phyloP scores from a whole-genome alignment of 2,113 vertebrate genomes.

The Apteryx mantelli region DNA sequence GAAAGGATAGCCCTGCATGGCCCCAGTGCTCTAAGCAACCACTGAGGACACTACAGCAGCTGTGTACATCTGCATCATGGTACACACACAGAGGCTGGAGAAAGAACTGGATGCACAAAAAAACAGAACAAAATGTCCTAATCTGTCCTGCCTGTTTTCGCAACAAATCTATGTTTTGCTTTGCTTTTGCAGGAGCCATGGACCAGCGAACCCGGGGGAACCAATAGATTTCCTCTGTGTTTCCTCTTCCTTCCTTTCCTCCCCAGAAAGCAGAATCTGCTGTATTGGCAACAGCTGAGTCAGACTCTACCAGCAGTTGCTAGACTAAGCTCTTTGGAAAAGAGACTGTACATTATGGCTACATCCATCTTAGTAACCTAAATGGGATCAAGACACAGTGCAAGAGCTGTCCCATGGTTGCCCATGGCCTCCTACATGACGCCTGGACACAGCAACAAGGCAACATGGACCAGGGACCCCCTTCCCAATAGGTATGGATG shows the following conservation, averaged over 20 bases:
- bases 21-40: not conserved
- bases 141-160: not conserved
- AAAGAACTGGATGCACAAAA: not conserved
- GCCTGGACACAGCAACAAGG: not conserved
- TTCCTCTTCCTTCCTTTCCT: not conserved
- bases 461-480: not conserved
- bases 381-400: not conserved
- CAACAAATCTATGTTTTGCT: not conserved
- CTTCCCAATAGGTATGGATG: not conserved
- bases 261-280: not conserved
- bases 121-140: not conserved
- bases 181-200: not conserved
- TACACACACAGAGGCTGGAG: not conserved
- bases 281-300: not conserved
- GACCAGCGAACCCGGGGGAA: not conserved
- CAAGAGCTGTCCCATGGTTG: not conserved
- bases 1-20: not conserved
- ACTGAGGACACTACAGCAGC: not conserved
- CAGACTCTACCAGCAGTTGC: accelerated
- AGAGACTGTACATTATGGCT: not conserved
- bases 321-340: not conserved
- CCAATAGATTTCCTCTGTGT: not conserved
- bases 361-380: accelerated
- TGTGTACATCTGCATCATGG: not conserved
- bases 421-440: not conserved